Base-by-base conservation (phyloP, 2,888 invertebrate genomes). In the Sphaerophoria taeniata region DNA sequence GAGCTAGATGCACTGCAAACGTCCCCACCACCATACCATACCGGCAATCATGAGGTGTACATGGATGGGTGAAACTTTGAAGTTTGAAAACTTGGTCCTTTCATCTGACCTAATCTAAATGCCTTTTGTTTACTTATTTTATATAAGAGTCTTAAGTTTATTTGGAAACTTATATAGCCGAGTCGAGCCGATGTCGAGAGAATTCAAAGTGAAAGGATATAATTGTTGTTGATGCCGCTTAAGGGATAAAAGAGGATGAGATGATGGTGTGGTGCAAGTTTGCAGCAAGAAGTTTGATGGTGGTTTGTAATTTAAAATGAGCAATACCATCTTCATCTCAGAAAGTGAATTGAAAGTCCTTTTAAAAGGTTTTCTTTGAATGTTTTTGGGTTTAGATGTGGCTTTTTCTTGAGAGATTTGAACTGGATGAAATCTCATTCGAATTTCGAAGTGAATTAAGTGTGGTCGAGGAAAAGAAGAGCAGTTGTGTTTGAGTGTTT, bases 21-120 rank as follows among this genome's bases (percentile, higher is more conserved):
- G 9, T 6, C 39, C 9, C 49, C 16, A 39, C 14, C 4, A 36
- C 39, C 43, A 43, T 39, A 39, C 39, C 16, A 2, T 9, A 67
- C 39, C 14, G 12, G n/a, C n/a, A 47, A 51, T 7, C 0, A 14
- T 47, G 47, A n/a, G 73, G 45, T 58, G 71, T 47, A 51, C n/a
- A 16, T 36, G 55, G 43, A 11, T 36, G 12, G 6, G 24, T 39
- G 58, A 0, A 61, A 80, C 60, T 80, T 84, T 75, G 56, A 76
- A 79, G 83, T 74, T 24, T 24, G 74, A 74, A 83, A 84, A 84
- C 55, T 84, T 80, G 6, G 84, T 84, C 84, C 75, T 84, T 80
- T 60, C 53, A 63, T 55, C 67, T 69, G 61, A 43, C 75, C 71
- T 72, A 75, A 84, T 84, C 75, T 69, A 34, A 71, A 72, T 75